These are phyloP conservation scores for Lipophrys pholis DNA, from an alignment of 2,113 vertebrate genomes.

Conservation along the genomic window DNA sequence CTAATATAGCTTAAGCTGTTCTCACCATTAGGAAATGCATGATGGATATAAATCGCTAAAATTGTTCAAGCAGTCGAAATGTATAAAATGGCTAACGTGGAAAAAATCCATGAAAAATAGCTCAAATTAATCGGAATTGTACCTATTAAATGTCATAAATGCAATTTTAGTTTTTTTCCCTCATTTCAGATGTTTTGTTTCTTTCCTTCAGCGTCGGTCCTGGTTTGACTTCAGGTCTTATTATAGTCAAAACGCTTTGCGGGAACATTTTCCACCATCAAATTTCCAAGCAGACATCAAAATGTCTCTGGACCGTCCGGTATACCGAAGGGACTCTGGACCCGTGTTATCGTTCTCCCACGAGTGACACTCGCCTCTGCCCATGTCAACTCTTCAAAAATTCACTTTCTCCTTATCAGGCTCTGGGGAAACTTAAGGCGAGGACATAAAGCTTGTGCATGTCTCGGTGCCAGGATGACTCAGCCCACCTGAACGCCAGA, in stretches of 20 bases:
- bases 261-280: not conserved
- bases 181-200: too few species aligned
- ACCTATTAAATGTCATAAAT: too few species aligned
- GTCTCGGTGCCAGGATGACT: slow-evolving; percentile 17
- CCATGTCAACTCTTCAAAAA: slow-evolving; percentile 1
- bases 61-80: too few species aligned
- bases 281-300: not conserved
- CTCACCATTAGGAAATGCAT: too few species aligned
- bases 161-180: too few species aligned
- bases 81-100: too few species aligned
- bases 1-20: too few species aligned
- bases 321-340: not conserved
- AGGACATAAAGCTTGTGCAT: slow-evolving; percentile 24
- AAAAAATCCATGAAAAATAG: too few species aligned
- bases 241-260: not conserved
- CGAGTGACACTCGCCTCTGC: slow-evolving; percentile 7
- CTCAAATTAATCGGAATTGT: too few species aligned
- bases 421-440: slow-evolving; percentile 14
- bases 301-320: not conserved
- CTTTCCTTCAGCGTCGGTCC: too few species aligned
- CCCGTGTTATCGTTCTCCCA: not conserved
- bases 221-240: too few species aligned
- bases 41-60: too few species aligned
- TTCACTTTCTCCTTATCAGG: slow-evolving; percentile 44
- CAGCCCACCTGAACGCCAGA: slow-evolving; percentile 40